Conservation (phyloP, 2,113 vertebrate species). For the Pachypanchax playfairii region DNA sequence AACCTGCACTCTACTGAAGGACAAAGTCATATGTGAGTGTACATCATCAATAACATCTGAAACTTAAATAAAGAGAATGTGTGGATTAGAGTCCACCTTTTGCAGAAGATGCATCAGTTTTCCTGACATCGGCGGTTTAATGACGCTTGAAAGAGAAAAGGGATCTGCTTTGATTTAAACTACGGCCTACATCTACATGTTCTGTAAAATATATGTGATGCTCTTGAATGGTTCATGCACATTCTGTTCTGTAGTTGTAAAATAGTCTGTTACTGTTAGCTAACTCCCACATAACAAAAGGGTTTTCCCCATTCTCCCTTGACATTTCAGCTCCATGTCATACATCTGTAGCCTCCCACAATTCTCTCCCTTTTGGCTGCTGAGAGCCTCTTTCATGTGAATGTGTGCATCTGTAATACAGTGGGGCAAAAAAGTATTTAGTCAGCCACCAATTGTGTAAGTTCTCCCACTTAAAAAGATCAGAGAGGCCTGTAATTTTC, state of each 20-base stretch:
- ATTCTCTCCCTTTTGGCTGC: conserved; percentile 57
- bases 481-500: no score
- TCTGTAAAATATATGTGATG: conserved; percentile 9
- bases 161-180: conserved; percentile 19
- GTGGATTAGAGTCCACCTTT: conserved; percentile 3
- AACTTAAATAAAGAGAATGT: background rate
- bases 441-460: no score
- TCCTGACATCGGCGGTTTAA: conserved; percentile 18
- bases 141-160: conserved; percentile 21
- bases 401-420: conserved; percentile 27
- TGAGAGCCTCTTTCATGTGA: conserved; percentile 61
- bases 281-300: conserved; percentile 50
- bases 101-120: background rate
- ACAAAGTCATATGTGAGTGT: conserved; percentile 78
- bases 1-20: conserved; percentile 73
- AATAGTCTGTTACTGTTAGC: conserved; percentile 16
- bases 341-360: conserved; percentile 63
- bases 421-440: no score
- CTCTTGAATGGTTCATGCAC: conserved; percentile 25
- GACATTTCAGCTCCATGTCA: conserved; percentile 74
- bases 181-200: background rate
- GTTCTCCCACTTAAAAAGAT: no score
- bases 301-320: conserved; percentile 58
- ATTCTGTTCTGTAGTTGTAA: conserved; percentile 42
- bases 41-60: background rate